These are phyloP conservation scores for Eurosta solidaginis DNA, from an alignment of 1,140 invertebrate species.

Conservation along the genomic window DNA sequence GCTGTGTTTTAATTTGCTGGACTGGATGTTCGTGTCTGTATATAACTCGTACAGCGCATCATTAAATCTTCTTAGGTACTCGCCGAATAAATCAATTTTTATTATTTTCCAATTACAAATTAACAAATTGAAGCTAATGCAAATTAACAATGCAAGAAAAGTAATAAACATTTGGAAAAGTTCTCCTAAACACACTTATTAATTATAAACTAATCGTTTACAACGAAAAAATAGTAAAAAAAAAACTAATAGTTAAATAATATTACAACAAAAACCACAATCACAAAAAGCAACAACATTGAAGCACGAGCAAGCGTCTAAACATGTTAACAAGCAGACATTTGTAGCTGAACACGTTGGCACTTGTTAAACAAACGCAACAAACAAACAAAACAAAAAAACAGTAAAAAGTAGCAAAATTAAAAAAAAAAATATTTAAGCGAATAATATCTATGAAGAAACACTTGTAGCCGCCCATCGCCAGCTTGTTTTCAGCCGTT, in stretches of 20 bases:
- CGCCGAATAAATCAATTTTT: too few relatives aligned
- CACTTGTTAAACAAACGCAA: background rate
- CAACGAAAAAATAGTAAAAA: background rate
- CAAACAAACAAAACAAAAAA: slow-evolving; percentile 8
- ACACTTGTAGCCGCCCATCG: background rate
- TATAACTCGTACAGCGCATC: too few relatives aligned
- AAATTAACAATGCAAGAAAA: slow-evolving; percentile 33
- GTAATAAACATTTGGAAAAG: background rate
- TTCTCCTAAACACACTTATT: too few relatives aligned
- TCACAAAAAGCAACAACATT: background rate
- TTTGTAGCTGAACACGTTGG: background rate
- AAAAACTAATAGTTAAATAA: background rate
- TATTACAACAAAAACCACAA: slow-evolving; percentile 2
- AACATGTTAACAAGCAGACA: slow-evolving; percentile 12
- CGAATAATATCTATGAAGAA: background rate
- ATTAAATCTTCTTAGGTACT: too few relatives aligned
- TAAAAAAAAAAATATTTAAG: background rate
- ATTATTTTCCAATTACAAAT: slow-evolving; percentile 33
- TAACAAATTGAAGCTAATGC: slow-evolving; percentile 34
- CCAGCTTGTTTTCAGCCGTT: background rate
- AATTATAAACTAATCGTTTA: too few relatives aligned
- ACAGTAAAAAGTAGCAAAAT: slow-evolving; percentile 1
- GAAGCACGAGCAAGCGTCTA: background rate
- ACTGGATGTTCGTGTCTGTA: too few relatives aligned
- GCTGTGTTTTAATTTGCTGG: too few relatives aligned